Conservation (phyloP, 1,140 invertebrate species). For the Temnothorax curvispinosus region DNA sequence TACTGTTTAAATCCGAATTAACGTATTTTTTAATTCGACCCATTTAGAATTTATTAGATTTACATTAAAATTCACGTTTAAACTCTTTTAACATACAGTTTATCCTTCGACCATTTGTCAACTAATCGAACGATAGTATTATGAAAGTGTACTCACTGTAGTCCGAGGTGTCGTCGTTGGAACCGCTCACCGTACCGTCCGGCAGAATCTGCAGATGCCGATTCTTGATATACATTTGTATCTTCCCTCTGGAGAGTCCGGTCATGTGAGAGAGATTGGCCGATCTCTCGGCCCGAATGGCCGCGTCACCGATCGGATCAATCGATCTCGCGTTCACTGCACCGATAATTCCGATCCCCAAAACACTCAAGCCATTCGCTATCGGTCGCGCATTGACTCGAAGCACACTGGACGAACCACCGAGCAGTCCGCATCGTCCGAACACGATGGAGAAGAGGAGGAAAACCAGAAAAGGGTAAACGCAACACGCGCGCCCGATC, state of each 20-base stretch:
- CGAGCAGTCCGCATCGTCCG: slow-evolving; percentile 67
- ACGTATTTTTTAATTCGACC: neutral
- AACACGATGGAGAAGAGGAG: slow-evolving; percentile 77
- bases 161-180: slow-evolving; percentile 90
- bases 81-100: neutral
- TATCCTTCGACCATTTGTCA: neutral
- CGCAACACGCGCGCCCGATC: slow-evolving; percentile 29
- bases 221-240: slow-evolving; percentile 93
- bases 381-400: slow-evolving; percentile 55
- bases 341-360: slow-evolving; percentile 72
- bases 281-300: slow-evolving; percentile 87
- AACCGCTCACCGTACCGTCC: slow-evolving; percentile 93
- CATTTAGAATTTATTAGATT: neutral
- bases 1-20: neutral
- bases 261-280: slow-evolving; percentile 91
- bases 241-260: slow-evolving; percentile 90
- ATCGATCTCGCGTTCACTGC: slow-evolving; percentile 74
- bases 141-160: slow-evolving; percentile 90
- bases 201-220: slow-evolving; percentile 91
- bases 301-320: slow-evolving; percentile 74
- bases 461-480: slow-evolving; percentile 71
- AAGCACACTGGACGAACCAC: slow-evolving; percentile 56
- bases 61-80: neutral
- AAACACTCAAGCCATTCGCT: slow-evolving; percentile 55
- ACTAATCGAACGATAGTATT: neutral